Evolutionary conservation across 2,888 invertebrate species (phyloP), one percentile per base, ranked within the genome.

Genomic region (Ormia ochracea): DNA sequence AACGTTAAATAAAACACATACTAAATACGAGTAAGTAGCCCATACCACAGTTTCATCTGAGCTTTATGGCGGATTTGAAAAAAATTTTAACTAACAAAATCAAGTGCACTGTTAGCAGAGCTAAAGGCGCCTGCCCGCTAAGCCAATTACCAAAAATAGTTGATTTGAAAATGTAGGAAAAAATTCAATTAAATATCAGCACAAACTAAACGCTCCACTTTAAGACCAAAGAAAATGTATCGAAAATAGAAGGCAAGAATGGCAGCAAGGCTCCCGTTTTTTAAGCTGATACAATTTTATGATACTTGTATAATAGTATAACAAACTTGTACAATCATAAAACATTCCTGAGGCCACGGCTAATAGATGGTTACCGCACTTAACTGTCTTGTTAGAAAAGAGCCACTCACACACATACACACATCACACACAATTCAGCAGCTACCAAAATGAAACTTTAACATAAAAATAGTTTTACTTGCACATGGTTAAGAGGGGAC

Each of bases 41-140:
- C 52, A 45, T n/a, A 52, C 23, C 56, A 72, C 3, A 6, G 7
- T 58, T 73, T 52, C 50, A 73, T 58, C 52, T 58, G 23, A 76
- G 63, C 73, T 66, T 73, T 50, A 68, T 70, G 76, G 41, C 12
- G 36, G 19, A 54, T 68, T 33, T 2, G 10, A 63, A 41, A 63
- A 50, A 38, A n/a, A n/a, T n/a, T 31, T 6, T 33, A 41, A 56
- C 31, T 6, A 19, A 68, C 76, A 80, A 80, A 73, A 80, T 80
- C 80, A 80, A 80, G 80, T 80, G 80, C 80, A 80, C 80, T 80
- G 76, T 80, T 76, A 76, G 72, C 80, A 80, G 80, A 80, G 80
- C 80, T 58, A 68, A 76, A 76, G 80, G 80, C 80, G 80, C 80
- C 76, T 73, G 72, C 68, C 72, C 52, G 76, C 65, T 68, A 72